Evolutionary conservation across 2,797 vertebrate genomes (phyloP).

Genomic region (Pteropus rufus): DNA sequence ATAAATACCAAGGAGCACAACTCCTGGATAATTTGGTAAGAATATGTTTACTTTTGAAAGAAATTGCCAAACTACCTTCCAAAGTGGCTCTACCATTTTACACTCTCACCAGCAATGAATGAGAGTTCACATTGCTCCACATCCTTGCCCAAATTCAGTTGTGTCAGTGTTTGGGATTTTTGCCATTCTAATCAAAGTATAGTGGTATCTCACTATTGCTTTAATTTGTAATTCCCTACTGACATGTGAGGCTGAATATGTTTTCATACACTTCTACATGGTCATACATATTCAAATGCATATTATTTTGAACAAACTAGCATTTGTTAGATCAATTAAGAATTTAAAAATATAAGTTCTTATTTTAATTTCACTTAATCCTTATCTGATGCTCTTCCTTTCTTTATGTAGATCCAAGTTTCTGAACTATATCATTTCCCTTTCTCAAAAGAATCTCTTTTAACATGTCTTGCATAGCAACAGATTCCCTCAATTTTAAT

Average conservation of each 20-base stretch:
- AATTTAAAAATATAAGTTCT: neutral
- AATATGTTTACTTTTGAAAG: neutral
- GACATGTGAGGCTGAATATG: too few species aligned
- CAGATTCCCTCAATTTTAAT: neutral
- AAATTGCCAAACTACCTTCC: neutral
- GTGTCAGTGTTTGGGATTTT: neutral
- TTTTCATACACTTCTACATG: neutral
- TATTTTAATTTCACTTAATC: neutral
- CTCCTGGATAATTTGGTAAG: neutral
- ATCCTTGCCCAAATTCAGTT: neutral
- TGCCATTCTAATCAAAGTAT: neutral
- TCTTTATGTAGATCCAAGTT: neutral
- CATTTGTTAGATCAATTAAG: neutral
- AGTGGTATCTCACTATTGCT: neutral
- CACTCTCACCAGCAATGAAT: neutral
- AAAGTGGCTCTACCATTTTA: neutral
- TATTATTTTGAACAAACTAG: neutral
- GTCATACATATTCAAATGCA: neutral
- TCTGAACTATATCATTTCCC: neutral
- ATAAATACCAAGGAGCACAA: neutral
- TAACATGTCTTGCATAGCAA: neutral
- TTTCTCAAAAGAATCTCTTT: neutral
- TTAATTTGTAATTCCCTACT: neutral
- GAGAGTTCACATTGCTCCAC: neutral
- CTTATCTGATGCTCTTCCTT: neutral